Base-by-base conservation (phyloP, 2,888 invertebrate species). In the Phortica okadai region DNA sequence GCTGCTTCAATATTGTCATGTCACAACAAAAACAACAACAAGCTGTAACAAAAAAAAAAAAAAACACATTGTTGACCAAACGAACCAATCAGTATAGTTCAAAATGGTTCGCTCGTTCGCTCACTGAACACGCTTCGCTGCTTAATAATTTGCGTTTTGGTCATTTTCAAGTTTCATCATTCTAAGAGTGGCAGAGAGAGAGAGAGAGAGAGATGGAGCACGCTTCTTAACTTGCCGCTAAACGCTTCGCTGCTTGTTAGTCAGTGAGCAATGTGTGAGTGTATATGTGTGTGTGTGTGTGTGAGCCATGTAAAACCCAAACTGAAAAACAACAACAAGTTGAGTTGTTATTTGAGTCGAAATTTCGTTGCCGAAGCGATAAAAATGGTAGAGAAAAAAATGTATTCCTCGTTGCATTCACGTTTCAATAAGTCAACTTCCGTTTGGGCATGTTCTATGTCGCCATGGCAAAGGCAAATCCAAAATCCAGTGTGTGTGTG, bases 371-470 rank as follows among this genome's bases (percentile, higher is more conserved):
- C 21, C 21, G 45, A 45, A 45, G 45, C 45, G 66, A 54, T n/a
- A 25, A 41, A 58, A 8, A 44, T 59, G 10, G 70, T 50, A 69
- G 6, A 45, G 2, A 45, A 16, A 45, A 45, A 45, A n/a, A 45
- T 4, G n/a, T 45, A 21, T 21, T 45, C 33, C 42, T 75, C 80
- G 80, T 73, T 77, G 82, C 82, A 79, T 77, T 74, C 74, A 67
- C 33, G 8, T 64, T 21, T 76, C 42, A 58, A 80, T 77, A 79
- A 77, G 67, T 75, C 74, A 69, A 77, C 82, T 82, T 82, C 82
- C 81, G 70, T 21, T 72, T 72, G 10, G 10, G 62, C 21, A 11
- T 62, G 62, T 16, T 62, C 62, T 25, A 50, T 50, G 50, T 33
- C 41, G 41, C 11, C 64, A 64, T 21, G 81, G 81, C 79, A 73